These are phyloP conservation scores for Nicator chloris DNA, from an alignment of 2,113 vertebrate species.

Conservation along the genomic window DNA sequence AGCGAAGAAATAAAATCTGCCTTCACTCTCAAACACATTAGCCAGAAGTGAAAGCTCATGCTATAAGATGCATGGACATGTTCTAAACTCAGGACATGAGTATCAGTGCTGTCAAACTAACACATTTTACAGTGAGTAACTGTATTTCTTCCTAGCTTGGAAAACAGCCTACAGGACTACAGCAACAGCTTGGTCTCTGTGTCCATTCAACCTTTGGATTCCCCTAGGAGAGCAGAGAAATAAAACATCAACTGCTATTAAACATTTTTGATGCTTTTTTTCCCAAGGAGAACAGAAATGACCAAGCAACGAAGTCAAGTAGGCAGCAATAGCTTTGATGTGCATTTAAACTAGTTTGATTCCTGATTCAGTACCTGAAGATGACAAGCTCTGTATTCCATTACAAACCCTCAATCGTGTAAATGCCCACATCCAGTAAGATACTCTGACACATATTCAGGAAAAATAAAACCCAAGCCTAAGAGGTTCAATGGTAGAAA, in stretches of 20 bases:
- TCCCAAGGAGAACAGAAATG: neutral
- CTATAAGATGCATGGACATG: neutral
- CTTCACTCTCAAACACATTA: neutral
- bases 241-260: neutral
- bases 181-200: neutral
- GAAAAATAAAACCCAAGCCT: neutral
- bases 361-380: neutral
- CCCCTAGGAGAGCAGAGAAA: neutral
- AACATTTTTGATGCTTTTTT: neutral
- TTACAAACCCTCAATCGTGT: conserved; percentile 32
- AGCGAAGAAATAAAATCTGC: neutral
- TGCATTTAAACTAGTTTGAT: neutral
- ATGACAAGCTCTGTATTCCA: conserved; percentile 53
- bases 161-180: neutral
- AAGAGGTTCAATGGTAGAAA: neutral
- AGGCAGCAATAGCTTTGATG: neutral
- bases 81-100: neutral
- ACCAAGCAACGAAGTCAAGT: neutral
- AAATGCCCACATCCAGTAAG: neutral
- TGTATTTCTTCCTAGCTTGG: neutral
- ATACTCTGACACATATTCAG: neutral
- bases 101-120: neutral
- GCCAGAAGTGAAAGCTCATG: neutral
- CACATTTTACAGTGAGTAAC: neutral
- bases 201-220: neutral